Evolutionary conservation across 2,888 invertebrate species (phyloP).

Genomic region (Leptura quadrifasciata): DNA sequence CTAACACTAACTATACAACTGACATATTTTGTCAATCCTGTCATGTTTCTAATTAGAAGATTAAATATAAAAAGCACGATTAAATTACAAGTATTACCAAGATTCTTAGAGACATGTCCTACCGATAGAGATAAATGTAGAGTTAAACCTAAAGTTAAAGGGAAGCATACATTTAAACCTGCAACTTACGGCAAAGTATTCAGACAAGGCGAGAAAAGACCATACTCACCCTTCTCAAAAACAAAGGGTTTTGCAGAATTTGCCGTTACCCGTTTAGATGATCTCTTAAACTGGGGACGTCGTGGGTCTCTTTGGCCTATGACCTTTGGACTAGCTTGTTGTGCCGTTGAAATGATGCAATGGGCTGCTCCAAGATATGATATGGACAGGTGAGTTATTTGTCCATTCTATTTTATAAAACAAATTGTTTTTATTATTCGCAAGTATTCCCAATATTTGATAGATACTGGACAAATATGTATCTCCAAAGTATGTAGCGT

Average conservation of each 20-base stretch:
- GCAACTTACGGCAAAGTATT: constrained; percentile 42
- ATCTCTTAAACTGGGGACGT: constrained; percentile 80
- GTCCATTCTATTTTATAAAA: not conserved
- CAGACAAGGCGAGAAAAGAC: constrained; percentile 65
- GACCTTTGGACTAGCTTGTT: constrained; percentile 83
- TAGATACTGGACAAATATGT: too few relatives aligned
- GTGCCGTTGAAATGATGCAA: constrained; percentile 83
- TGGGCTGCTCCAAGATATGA: constrained; percentile 83
- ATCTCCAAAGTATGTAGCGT: too few relatives aligned
- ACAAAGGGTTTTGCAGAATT: constrained; percentile 69
- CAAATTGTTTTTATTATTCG: too few relatives aligned
- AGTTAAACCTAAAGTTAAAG: too few relatives aligned
- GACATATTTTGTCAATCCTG: constrained; percentile 16
- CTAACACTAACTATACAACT: not conserved
- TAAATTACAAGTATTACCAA: not conserved
- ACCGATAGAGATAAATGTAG: not conserved
- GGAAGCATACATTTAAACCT: too few relatives aligned
- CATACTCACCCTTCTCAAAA: constrained; percentile 79
- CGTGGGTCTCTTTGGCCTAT: constrained; percentile 82
- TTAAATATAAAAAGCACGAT: not conserved
- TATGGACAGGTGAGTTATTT: constrained; percentile 76
- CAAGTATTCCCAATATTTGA: too few relatives aligned
- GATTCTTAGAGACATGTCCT: not conserved
- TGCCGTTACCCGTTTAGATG: constrained; percentile 79
- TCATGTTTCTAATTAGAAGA: not conserved